Evolutionary conservation across 2,797 vertebrate genomes (phyloP), one percentile per base, ranked within the genome.

Genomic region (Myotis findleyi): DNA sequence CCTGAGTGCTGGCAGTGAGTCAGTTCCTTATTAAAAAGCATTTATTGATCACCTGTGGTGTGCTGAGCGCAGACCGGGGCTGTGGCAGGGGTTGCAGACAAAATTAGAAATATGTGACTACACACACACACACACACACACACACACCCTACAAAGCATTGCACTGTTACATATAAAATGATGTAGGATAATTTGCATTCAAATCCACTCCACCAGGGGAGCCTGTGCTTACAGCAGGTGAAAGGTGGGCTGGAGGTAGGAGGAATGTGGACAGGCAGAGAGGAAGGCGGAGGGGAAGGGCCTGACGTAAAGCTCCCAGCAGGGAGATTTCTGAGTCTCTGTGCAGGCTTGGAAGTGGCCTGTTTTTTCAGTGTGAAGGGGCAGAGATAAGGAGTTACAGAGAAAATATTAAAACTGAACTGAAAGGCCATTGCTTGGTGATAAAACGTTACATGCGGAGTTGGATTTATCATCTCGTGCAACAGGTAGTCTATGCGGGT

Each of bases 21-120:
- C 94, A 90, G 73, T 21, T 94, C 36, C 79, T 93, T 86, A 93
- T 86, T 95, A 87, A 92, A 96, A 85, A 59, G 51, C 83, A 92
- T 82, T 96, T 93, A 90, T 79, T 80, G 94, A 90, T 88, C 91
- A 86, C 97, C 86, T 81, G 94, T 62, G 59, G 93, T 57, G 76
- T 76, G 53, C 84, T 51, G 30, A 38, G 75, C 71, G 73, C 11
- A 68, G 87, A 62, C 68, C 2, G 3, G 47, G 73, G n/a, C 44
- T 30, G 25, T 23, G 44, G 68, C 85, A 66, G n/a, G 41, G 38
- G 27, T 25, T 90, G 71, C 30, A 71, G 81, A 87, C 21, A 59
- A 92, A 87, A 75, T 89, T 87, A 90, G 72, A 96, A 89, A 76
- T n/a, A 73, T 18, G 27, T 38, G 5, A 59, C 27, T 27, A n/a